These are phyloP conservation scores for Microcebus lehilahytsara DNA, from an alignment of 2,113 vertebrate species.

Conservation along the genomic window DNA sequence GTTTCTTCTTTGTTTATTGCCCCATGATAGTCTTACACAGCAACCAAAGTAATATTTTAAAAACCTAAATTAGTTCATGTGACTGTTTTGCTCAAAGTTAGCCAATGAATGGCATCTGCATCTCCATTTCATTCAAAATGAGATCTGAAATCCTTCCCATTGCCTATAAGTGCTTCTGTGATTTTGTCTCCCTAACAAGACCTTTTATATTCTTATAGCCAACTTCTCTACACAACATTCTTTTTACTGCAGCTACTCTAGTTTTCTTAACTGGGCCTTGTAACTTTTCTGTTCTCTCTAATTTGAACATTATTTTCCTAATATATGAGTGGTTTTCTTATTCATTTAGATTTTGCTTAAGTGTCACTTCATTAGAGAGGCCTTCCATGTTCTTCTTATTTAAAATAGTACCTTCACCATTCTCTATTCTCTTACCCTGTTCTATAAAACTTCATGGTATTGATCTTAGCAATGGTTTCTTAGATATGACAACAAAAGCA, in stretches of 20 bases:
- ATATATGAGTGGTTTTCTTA: neutral
- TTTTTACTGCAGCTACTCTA: neutral
- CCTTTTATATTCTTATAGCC: neutral
- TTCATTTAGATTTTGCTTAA: neutral
- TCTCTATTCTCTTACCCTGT: neutral
- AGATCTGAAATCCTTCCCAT: neutral
- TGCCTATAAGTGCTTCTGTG: neutral
- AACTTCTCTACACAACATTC: neutral
- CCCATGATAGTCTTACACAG: neutral
- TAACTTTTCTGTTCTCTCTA: neutral
- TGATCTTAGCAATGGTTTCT: neutral
- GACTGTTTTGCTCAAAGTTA: neutral
- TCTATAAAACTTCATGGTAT: neutral
- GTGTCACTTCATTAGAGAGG: neutral
- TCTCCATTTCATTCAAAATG: neutral
- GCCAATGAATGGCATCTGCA: neutral
- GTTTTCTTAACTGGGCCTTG: neutral
- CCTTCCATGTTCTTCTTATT: neutral
- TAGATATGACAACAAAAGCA: neutral
- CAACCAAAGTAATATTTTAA: neutral
- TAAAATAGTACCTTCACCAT: neutral
- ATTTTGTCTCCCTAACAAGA: neutral
- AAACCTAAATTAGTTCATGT: neutral
- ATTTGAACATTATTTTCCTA: neutral
- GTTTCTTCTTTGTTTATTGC: neutral